A percentile compares a stretch with the other conserved stretches of the same genome.
Evolutionary conservation across 2,113 vertebrate genomes (phyloP).

Genomic region (Osmerus mordax): DNA sequence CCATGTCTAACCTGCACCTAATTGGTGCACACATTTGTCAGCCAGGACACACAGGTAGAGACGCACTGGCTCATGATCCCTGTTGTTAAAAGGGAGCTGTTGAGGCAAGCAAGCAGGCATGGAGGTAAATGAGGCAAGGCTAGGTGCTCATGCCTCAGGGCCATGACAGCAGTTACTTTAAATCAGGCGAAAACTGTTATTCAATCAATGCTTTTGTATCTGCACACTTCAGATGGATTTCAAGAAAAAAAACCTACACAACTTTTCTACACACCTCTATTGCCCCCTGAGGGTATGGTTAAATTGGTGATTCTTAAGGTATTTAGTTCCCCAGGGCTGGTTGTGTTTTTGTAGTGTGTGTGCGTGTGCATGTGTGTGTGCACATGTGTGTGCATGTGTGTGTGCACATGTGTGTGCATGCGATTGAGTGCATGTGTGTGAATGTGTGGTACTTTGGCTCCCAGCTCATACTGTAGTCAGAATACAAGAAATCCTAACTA

Average conservation of each 20-base stretch:
- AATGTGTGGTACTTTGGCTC: constrained; percentile 19
- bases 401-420: constrained; percentile 4
- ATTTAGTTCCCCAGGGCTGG: constrained; percentile 24
- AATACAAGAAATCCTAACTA: constrained; percentile 37
- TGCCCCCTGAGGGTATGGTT: constrained; percentile 29
- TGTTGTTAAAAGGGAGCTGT: constrained; percentile 43
- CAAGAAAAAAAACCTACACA: constrained; percentile 4
- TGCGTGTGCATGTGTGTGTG: constrained; percentile 4
- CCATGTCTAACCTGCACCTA: constrained; percentile 12
- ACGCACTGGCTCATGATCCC: neutral
- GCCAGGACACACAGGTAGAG: neutral
- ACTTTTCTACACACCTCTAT: constrained; percentile 33
- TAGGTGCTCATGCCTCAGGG: constrained; percentile 46
- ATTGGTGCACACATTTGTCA: constrained; percentile 21
- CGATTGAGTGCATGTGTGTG: constrained; percentile 21
- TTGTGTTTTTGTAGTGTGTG: constrained; percentile 10
- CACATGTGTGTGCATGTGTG: constrained; percentile 7
- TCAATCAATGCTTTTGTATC: constrained; percentile 35
- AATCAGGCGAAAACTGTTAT: constrained; percentile 32
- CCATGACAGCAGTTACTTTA: constrained; percentile 26
- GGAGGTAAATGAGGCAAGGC: constrained; percentile 44
- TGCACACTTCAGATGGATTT: constrained; percentile 32
- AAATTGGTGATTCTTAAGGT: constrained; percentile 36
- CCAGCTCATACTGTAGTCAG: constrained; percentile 40
- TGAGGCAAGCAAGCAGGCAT: constrained; percentile 46